Evolutionary conservation across 1,140 invertebrate genomes (phyloP).

Genomic region (Bombus terrestris): DNA sequence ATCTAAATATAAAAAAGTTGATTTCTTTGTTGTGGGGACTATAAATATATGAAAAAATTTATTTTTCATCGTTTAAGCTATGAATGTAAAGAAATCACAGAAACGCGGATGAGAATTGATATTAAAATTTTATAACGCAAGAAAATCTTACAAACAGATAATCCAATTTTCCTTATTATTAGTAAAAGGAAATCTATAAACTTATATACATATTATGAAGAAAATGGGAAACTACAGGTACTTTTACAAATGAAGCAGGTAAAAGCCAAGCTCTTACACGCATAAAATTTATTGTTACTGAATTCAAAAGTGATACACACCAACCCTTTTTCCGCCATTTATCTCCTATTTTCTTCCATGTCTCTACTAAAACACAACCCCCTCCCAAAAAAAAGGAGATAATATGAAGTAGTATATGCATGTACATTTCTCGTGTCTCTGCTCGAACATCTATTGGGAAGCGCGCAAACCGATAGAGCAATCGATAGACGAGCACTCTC

Average conservation of each 20-base stretch:
- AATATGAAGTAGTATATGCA: neutral
- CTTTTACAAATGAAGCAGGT: neutral
- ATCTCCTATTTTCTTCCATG: neutral
- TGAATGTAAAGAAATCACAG: too few relatives aligned
- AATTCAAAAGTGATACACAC: neutral
- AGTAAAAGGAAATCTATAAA: too few relatives aligned
- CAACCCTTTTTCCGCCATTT: neutral
- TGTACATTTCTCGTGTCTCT: neutral
- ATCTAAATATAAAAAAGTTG: too few relatives aligned
- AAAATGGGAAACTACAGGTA: too few relatives aligned
- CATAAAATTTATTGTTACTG: neutral
- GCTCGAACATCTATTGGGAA: neutral
- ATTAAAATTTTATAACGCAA: neutral
- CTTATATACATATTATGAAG: neutral
- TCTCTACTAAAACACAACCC: neutral
- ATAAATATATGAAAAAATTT: neutral
- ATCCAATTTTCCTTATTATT: neutral
- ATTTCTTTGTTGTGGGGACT: too few relatives aligned
- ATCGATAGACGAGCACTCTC: slow-evolving; percentile 14
- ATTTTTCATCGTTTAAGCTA: neutral
- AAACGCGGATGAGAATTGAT: neutral
- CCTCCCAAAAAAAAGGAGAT: neutral
- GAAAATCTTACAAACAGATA: neutral
- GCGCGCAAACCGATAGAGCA: neutral
- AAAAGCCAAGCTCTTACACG: neutral